phyloP scores from a whole-genome alignment of 2,113 vertebrate genomes.

The Uria aalge region DNA sequence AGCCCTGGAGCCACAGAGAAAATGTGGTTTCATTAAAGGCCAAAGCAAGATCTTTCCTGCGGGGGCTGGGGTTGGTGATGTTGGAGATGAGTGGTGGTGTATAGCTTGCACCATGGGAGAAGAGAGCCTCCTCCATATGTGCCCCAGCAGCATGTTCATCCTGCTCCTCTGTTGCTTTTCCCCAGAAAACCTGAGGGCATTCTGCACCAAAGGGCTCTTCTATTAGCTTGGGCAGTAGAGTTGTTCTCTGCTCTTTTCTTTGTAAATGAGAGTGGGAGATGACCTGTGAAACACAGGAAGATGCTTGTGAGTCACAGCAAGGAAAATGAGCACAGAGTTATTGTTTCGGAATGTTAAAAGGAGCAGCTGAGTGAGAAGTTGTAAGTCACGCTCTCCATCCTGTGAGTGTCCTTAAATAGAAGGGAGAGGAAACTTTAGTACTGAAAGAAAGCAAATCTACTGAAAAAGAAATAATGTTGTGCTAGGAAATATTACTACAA shows the following conservation, averaged over 20 bases:
- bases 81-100: background rate
- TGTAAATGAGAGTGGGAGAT: background rate
- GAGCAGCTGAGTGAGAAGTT: background rate
- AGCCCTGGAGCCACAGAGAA: background rate
- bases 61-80: background rate
- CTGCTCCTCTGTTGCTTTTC: accelerated
- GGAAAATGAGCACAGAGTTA: background rate
- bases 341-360: background rate
- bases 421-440: background rate
- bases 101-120: background rate
- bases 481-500: background rate
- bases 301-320: background rate
- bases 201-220: background rate
- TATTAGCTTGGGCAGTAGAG: background rate
- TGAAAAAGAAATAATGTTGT: background rate
- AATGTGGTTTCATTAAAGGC: background rate
- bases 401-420: background rate
- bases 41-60: background rate
- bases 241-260: background rate
- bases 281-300: background rate
- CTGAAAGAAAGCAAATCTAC: background rate
- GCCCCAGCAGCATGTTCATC: background rate
- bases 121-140: accelerated
- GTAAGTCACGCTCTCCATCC: background rate
- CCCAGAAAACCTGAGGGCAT: background rate